These are phyloP conservation scores for Watsonalla cultraria DNA, from an alignment of 2,888 invertebrate species.

Conservation along the genomic window DNA sequence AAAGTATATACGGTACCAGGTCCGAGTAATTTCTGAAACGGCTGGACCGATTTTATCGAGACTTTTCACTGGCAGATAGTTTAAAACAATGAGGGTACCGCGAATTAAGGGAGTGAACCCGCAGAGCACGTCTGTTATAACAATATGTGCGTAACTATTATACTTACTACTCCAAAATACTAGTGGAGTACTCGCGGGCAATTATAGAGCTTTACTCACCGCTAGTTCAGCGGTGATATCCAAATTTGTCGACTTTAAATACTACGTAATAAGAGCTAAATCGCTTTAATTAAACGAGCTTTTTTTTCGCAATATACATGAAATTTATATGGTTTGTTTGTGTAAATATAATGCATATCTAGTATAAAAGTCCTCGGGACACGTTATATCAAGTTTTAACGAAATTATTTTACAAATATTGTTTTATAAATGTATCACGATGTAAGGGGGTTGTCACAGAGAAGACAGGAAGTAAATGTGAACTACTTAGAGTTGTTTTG, in stretches of 20 bases:
- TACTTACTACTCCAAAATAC: neutral
- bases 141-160: too few relatives aligned
- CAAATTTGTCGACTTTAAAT: neutral
- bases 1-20: too few relatives aligned
- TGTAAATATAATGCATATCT: neutral
- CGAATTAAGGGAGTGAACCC: too few relatives aligned
- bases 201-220: slow-evolving; percentile 26
- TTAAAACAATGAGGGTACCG: too few relatives aligned
- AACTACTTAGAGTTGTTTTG: too few relatives aligned
- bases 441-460: neutral
- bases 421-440: neutral
- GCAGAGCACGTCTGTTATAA: too few relatives aligned
- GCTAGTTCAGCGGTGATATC: slow-evolving; percentile 6
- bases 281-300: neutral
- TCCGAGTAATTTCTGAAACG: too few relatives aligned
- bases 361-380: neutral
- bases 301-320: neutral
- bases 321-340: neutral
- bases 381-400: neutral
- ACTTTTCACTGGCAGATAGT: too few relatives aligned
- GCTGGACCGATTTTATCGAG: too few relatives aligned
- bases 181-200: slow-evolving; percentile 9
- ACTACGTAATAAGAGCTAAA: neutral
- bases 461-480: too few relatives aligned
- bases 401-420: neutral